Evolutionary conservation across 2,113 vertebrate genomes (phyloP), one percentile per base, ranked within the genome.

Genomic region (Semnornis frantzii): DNA sequence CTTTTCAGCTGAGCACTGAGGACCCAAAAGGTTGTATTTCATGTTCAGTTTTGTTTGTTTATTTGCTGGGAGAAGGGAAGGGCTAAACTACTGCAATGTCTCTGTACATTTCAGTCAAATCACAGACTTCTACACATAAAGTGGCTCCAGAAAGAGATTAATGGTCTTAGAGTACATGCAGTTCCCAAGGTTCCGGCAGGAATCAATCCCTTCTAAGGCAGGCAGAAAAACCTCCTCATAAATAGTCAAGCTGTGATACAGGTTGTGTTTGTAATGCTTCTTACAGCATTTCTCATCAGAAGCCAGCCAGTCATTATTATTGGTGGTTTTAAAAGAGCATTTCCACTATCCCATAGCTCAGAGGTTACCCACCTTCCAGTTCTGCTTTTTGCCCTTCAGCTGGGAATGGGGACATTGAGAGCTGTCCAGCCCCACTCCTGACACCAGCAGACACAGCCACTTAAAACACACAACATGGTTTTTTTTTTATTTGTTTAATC

Each of bases 401-500:
- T 31, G 68, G 65, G 55, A 15, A 27, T 33, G 31, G 25, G 46
- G 17, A 21, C 44, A 12, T 48, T 60, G 52, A 75, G 75, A 72
- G 33, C 27, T 55, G 16, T 44, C 58, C 27, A 13, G 28, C 28
- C 25, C 24, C 2, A 0, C 34, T 65, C 52, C 55, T 24, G 30
- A 94, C 75, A 90, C 63, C 97, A 97, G 73, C 74, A 98, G 89
- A 97, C 91, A 73, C 70, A 71, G 48, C 46, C 16, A 1, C 89
- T 96, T 97, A 98, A 98, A 98, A 98, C 98, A 98, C 97, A 98
- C 97, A 98, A 98, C 97, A 97, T 97, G 95, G 85, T 96, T 97
- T 97, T 96, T 97, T 97, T 97, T 98, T 98, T 97, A 98, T 98
- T 98, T 97, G 95, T 98, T 98, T 98, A 98, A 98, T 98, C 97